Percentiles rank a stretch among this genome's conserved stretches.
phyloP scores from a whole-genome alignment of 2,888 invertebrate species.

The Sussaba pulchella region DNA sequence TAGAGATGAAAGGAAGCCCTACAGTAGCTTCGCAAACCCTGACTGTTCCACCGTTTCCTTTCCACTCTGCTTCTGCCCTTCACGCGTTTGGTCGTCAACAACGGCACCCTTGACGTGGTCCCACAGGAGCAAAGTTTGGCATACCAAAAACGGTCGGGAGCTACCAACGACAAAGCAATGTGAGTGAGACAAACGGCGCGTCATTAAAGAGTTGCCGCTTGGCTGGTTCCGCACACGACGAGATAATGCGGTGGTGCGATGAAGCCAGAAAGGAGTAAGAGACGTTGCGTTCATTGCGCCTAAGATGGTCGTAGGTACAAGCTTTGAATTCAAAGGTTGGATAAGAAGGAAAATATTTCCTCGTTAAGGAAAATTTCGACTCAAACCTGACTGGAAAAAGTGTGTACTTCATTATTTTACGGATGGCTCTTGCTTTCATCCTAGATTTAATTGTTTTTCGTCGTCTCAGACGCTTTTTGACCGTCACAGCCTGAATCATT shows the following conservation, averaged over 20 bases:
- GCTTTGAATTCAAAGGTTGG: not conserved
- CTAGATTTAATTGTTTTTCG: not conserved
- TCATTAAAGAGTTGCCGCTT: constrained; percentile 74
- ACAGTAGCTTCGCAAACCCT: constrained; percentile 12
- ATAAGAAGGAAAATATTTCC: not conserved
- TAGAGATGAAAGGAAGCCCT: constrained; percentile 22
- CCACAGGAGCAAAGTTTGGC: constrained; percentile 56
- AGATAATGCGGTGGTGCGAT: constrained; percentile 8
- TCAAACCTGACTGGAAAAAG: constrained; percentile 7
- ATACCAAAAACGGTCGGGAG: constrained; percentile 35
- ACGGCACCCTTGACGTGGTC: constrained; percentile 7
- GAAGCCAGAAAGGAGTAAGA: not conserved
- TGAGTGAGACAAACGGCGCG: constrained; percentile 74
- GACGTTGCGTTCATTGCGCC: constrained; percentile 19
- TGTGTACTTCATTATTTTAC: not conserved
- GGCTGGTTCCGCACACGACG: constrained; percentile 44
- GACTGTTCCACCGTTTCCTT: not conserved
- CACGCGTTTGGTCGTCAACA: not conserved
- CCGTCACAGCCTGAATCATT: too few species aligned
- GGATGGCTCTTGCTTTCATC: not conserved
- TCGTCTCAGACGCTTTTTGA: not conserved
- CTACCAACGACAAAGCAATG: constrained; percentile 67
- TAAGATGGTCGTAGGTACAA: not conserved
- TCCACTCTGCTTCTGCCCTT: constrained; percentile 10
- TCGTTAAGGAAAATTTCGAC: not conserved